A percentile compares a stretch with the other conserved stretches of the same genome.
Evolutionary conservation across 2,888 invertebrate genomes (phyloP).

Genomic region (Cenopis cana): DNA sequence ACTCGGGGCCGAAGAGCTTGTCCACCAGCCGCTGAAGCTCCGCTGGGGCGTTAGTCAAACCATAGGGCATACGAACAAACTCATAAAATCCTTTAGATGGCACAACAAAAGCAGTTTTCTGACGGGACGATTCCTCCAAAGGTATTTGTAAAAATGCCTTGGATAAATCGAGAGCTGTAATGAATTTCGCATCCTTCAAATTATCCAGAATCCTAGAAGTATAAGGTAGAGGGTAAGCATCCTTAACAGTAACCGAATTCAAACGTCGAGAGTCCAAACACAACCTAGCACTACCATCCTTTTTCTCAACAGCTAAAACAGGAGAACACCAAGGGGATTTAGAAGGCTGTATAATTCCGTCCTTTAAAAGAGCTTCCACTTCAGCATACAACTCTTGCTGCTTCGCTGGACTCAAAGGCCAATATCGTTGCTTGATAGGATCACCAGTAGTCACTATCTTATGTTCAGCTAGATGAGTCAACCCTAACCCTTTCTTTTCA

Average conservation of each 20-base stretch:
- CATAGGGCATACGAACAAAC: conserved; percentile 16
- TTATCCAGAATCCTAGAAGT: conserved; percentile 17
- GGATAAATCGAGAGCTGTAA: conserved; percentile 22
- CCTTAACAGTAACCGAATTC: conserved; percentile 25
- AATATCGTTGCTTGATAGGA: conserved; percentile 16
- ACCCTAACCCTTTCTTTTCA: conserved; percentile 22
- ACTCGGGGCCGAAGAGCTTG: conserved; percentile 25
- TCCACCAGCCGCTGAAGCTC: conserved; percentile 26
- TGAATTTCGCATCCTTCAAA: conserved; percentile 1
- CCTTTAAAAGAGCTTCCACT: neutral
- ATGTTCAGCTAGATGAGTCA: conserved; percentile 11
- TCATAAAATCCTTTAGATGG: conserved; percentile 7
- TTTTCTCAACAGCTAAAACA: conserved; percentile 7
- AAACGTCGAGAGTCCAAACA: conserved; percentile 21
- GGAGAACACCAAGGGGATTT: conserved; percentile 19
- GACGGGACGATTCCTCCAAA: neutral
- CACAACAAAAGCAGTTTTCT: conserved; percentile 4
- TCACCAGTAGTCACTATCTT: neutral
- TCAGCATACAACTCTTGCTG: conserved; percentile 9
- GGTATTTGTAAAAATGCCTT: conserved; percentile 18
- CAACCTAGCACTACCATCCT: conserved; percentile 10
- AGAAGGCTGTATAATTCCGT: conserved; percentile 13
- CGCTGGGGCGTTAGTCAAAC: conserved; percentile 22
- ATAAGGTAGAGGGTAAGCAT: conserved; percentile 27
- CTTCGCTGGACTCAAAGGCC: conserved; percentile 16